phyloP scores from a whole-genome alignment of 2,888 invertebrate species.

The Rhabditoides inermis region DNA sequence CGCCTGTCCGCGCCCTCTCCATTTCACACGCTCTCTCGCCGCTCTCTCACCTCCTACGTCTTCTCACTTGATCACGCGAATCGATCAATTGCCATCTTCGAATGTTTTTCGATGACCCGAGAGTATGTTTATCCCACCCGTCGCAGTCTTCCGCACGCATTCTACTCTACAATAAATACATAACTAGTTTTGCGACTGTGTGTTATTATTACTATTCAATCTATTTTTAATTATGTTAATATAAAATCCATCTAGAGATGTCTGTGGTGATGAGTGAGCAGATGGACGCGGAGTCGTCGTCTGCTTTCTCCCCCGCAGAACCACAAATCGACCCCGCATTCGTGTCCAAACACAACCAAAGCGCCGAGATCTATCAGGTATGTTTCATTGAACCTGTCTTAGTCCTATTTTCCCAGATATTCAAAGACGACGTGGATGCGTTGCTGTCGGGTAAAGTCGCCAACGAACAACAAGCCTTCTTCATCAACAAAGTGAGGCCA shows the following conservation, averaged over 20 bases:
- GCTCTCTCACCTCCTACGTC: too few species aligned
- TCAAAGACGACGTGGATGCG: conserved; percentile 48
- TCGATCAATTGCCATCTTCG: too few species aligned
- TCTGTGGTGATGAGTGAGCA: conserved; percentile 13
- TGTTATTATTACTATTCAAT: background rate
- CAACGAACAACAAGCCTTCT: conserved; percentile 28
- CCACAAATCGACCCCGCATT: conserved; percentile 36
- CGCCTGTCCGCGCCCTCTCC: too few species aligned
- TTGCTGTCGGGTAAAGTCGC: conserved; percentile 37
- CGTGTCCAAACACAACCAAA: conserved; percentile 43
- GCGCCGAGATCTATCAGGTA: conserved; percentile 48
- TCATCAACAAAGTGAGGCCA: background rate
- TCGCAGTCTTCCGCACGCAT: too few species aligned
- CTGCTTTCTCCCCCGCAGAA: conserved; percentile 36
- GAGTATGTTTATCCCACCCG: too few species aligned
- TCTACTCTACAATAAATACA: too few species aligned
- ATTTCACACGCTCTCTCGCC: too few species aligned
- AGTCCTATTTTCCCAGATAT: conserved; percentile 19
- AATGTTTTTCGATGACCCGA: too few species aligned
- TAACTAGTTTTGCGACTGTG: background rate
- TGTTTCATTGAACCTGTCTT: background rate
- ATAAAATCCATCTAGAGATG: background rate
- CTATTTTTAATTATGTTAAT: background rate
- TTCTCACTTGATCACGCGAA: too few species aligned
- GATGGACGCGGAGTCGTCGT: conserved; percentile 33